Evolutionary conservation across 2,888 invertebrate genomes (phyloP), one percentile per base, ranked within the genome.

Genomic region (Tortricodes alternella): DNA sequence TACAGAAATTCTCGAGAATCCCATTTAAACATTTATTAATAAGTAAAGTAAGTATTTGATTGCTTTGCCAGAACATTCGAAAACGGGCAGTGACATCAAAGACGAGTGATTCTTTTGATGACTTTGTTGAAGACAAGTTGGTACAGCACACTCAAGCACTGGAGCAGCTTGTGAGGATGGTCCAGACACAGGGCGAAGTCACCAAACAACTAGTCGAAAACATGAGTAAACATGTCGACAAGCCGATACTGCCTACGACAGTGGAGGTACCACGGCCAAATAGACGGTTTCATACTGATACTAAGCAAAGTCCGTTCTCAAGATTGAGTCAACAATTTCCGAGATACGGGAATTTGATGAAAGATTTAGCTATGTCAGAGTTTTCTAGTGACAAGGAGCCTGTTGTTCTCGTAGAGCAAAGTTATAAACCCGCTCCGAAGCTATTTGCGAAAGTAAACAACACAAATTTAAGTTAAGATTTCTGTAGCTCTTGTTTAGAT

Each of bases 71-170:
- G 84, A 73, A 58, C 50, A 64, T 70, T 41, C 58, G 48, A 64
- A 79, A 77, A 59, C 74, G 74, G 13, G 73, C 77, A 46, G 59
- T 56, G 9, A 39, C 29, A 35, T 7, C 49, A 57, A 56, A 52
- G 48, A 39, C 59, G 61, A 60, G 16, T 52, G 67, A 44, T 23
- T 39, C 32, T 23, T 70, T 76, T 16, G 62, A 57, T 19, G 62
- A 71, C 5, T 81, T 78, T 53, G 61, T 86, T 11, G 79, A 80
- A 62, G 76, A 84, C 3, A 80, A 78, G 53, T 59, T 86, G 27
- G 66, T 75, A 34, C 70, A 83, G 51, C 84, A 87, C 23, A 73
- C 73, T 8, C 79, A 80, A 70, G 80, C 78, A 0, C 66, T 87
- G 50, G 82, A 83, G 43, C 68, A 76, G 46, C 61, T 89, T 13